Base-by-base conservation (phyloP, 2,888 invertebrate genomes). In the Drosophila suboccidentalis region DNA sequence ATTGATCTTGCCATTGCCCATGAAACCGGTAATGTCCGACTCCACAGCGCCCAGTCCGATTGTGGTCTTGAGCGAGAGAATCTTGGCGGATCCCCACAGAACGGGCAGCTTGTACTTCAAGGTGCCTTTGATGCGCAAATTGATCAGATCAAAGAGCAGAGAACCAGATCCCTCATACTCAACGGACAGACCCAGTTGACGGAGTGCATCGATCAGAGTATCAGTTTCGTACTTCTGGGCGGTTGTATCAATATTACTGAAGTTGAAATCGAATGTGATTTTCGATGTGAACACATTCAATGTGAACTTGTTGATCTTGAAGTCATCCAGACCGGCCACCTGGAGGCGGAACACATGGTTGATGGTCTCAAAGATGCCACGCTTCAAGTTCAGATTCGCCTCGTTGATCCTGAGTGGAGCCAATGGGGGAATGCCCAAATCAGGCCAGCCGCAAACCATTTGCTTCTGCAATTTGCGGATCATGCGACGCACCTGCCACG, bases 71-170 rank as follows among this genome's bases (percentile, higher is more conserved):
- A 92, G 61, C 0, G 91, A 91, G 26, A 67, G 77, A 49, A 92
- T 89, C 66, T 90, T 91, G 2, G 88, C 82, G 4, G 92, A 91
- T n/a, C 92, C 92, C 82, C 87, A 91, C 49, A 92, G 58, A 8
- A 92, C 9, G 4, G 92, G 92, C 29, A 91, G 65, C 66, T 90
- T 91, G 72, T 90, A 92, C 32, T 81, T 88, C 19, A 91, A 44
- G 1, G 54, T 67, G 46, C 92, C 92, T 6, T 71, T 75, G 41
- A 92, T 34, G 39, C 91, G 84, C 41, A 92, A 50, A 57, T 91
- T 88, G 38, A 80, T 60, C 50, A 92, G 41, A 68, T 81, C 87
- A 15, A 92, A 87, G n/a, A 86, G 77, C 32, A 92, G 43, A 0
- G 80, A 61, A 1, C 92, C 92, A 22, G 75, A 51, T 13, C 91